A percentile compares a stretch with the other conserved stretches of the same genome.
Evolutionary conservation across 2,888 invertebrate species (phyloP).

Genomic region (Atherix ibis): DNA sequence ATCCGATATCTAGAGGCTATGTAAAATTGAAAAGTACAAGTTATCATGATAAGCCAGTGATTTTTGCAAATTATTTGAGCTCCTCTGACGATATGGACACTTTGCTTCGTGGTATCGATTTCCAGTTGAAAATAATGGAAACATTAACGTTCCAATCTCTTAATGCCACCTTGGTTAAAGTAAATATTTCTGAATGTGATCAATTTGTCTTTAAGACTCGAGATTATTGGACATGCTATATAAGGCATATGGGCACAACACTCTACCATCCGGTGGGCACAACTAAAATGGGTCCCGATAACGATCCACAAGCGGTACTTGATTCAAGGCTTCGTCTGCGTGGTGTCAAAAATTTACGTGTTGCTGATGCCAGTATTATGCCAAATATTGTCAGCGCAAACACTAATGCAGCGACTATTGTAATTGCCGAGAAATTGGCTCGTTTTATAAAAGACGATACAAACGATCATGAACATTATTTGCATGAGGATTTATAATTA

Average conservation of each 20-base stretch:
- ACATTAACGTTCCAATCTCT: conserved; percentile 30
- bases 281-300: conserved; percentile 42
- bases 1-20: conserved; percentile 38
- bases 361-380: conserved; percentile 52
- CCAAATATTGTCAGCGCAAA: conserved; percentile 44
- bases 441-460: conserved; percentile 44
- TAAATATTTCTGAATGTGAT: conserved; percentile 15
- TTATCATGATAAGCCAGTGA: conserved; percentile 41
- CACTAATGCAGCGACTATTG: conserved; percentile 43
- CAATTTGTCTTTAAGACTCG: conserved; percentile 16
- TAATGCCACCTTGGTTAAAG: conserved; percentile 18
- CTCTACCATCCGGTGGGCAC: conserved; percentile 59
- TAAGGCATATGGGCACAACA: conserved; percentile 61
- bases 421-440: conserved; percentile 50
- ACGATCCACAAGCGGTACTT: conserved; percentile 37
- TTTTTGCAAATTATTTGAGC: conserved; percentile 46
- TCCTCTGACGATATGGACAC: conserved; percentile 37
- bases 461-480: too few relatives aligned
- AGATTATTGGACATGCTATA: conserved; percentile 73
- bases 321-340: conserved; percentile 39
- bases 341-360: conserved; percentile 37
- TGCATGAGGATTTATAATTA: too few relatives aligned
- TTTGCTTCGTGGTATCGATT: conserved; percentile 31
- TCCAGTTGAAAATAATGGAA: conserved; percentile 26
- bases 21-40: conserved; percentile 38